Evolutionary conservation across 2,888 invertebrate species (phyloP), one percentile per base, ranked within the genome.

Genomic region (Phortica okadai): DNA sequence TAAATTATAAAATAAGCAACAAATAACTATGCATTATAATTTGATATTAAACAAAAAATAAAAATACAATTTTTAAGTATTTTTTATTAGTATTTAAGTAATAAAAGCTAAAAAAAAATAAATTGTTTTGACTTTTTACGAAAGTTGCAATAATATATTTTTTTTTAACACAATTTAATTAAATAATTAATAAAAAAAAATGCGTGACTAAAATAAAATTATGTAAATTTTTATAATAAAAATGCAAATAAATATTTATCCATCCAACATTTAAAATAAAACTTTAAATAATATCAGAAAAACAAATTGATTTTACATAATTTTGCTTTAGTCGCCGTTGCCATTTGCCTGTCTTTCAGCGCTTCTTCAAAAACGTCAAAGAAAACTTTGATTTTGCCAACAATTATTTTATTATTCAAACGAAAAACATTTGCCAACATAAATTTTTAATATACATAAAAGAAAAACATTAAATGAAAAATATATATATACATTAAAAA

Each of bases 21-120:
- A 10, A 8, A 75, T 77, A 77, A 77, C 67, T 79, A 82, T 78
- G 7, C n/a, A 79, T 76, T 67, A 33, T 56, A 64, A 58, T 56
- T 81, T 78, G 81, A 87, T 86, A 85, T 86, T 86, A 84, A 82
- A 77, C 76, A 81, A 77, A 77, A 77, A 77, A 78, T 82, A 21
- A 16, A 42, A 42, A 42, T 21, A 21, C 21, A 21, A 21, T 21
- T 21, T 21, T 41, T 66, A 66, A 66, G 41, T 25, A 66, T 66
- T 66, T 11, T 66, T 66, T 1, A 21, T 66, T 66, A 66, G 41
- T 42, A 11, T 25, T 66, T 66, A 64, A 64, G 33, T 8, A 33
- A 25, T 25, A 25, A 16, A 25, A 41, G 41, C 25, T 33, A 21
- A 16, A 25, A 64, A 64, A 21, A 25, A 25, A 64, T 16, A 5